phyloP scores from a whole-genome alignment of 2,888 invertebrate genomes.

The Drosophila percnosoma region DNA sequence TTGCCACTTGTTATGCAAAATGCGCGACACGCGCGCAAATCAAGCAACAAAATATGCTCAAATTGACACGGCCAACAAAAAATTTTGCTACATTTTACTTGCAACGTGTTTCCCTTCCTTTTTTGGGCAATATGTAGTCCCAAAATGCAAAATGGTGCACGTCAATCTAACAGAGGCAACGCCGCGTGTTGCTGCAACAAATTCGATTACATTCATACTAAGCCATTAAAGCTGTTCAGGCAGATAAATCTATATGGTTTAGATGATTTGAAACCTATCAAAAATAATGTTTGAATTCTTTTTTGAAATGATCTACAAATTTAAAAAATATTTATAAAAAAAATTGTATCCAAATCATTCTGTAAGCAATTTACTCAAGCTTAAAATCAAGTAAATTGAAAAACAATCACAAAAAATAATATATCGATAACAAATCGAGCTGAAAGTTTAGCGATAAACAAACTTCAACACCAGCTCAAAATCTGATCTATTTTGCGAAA shows the following conservation, averaged over 20 bases:
- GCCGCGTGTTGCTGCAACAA: conserved; percentile 3
- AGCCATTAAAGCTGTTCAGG: background rate
- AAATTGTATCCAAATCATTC: background rate
- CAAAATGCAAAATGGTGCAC: conserved; percentile 21
- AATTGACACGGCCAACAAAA: conserved; percentile 49
- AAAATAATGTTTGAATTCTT: background rate
- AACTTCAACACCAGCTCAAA: background rate
- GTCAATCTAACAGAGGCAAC: background rate
- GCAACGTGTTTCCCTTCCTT: background rate
- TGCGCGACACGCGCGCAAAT: conserved; percentile 69
- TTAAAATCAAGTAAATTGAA: background rate
- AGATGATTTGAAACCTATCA: background rate
- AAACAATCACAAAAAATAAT: background rate
- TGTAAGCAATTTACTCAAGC: background rate
- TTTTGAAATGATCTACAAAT: background rate
- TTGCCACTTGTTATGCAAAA: conserved; percentile 75
- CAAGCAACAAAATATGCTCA: conserved; percentile 63
- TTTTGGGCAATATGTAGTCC: conserved; percentile 8
- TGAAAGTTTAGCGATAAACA: background rate
- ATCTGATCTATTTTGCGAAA: background rate
- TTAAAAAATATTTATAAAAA: background rate
- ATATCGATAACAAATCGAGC: background rate
- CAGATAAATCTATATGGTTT: background rate
- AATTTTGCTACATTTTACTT: conserved; percentile 28
- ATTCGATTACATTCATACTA: conserved; percentile 23